phyloP scores from a whole-genome alignment of 2,113 vertebrate genomes.

The Caretta caretta region DNA sequence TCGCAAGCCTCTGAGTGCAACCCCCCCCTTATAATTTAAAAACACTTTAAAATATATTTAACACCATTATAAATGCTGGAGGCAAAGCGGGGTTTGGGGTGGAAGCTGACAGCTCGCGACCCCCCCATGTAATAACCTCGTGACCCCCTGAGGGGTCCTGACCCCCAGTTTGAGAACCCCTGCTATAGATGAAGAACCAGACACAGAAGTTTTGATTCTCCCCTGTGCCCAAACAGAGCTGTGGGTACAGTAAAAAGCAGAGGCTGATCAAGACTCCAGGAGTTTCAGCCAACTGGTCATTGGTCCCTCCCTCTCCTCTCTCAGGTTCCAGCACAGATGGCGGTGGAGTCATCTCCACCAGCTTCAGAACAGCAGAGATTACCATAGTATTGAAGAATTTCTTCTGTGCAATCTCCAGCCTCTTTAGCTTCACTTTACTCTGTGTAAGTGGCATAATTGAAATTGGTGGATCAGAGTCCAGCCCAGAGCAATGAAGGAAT shows the following conservation, averaged over 20 bases:
- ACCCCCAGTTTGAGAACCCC: no score
- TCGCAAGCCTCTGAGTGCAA: no score
- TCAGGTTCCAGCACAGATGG: neutral
- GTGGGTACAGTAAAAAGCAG: rapidly evolving
- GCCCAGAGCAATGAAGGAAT: neutral
- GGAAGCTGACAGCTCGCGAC: no score
- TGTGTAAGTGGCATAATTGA: neutral
- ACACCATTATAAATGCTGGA: no score
- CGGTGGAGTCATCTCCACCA: neutral
- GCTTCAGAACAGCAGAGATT: neutral
- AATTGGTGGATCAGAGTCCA: neutral
- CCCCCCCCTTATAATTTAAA: no score
- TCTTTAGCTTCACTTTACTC: neutral
- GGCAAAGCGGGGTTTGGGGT: no score
- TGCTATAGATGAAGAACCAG: neutral
- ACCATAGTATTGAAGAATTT: neutral
- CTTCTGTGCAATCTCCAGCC: neutral
- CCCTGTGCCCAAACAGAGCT: neutral
- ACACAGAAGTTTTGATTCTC: neutral
- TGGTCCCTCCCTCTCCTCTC: no score
- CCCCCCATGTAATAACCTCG: no score
- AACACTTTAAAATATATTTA: no score
- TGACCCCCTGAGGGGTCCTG: no score
- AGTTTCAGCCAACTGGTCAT: neutral
- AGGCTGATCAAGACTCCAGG: neutral